phyloP scores from a whole-genome alignment of 2,797 vertebrate species.

The Nasua narica region DNA sequence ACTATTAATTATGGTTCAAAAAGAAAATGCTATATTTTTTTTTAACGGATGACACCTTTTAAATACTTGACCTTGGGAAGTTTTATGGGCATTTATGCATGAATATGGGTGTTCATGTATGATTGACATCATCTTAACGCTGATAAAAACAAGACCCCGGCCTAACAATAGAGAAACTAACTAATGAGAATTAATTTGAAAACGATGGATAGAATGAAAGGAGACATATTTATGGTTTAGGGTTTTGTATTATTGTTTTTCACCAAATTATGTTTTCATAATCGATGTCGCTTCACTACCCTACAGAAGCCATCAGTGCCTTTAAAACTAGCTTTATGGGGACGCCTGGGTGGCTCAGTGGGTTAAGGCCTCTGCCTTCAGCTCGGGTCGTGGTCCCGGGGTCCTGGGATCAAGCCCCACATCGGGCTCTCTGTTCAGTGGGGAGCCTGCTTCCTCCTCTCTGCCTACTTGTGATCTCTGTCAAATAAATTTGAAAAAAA shows the following conservation, averaged over 20 bases:
- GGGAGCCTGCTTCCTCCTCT: too few species aligned
- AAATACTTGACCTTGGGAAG: not conserved
- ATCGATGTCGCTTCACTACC: not conserved
- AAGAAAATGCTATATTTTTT: not conserved
- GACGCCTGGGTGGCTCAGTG: too few species aligned
- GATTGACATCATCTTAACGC: not conserved
- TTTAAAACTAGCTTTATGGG: not conserved
- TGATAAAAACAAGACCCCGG: not conserved
- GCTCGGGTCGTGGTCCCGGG: too few species aligned
- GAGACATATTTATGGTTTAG: not conserved
- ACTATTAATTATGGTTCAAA: not conserved
- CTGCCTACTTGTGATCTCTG: too few species aligned
- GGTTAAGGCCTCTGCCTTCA: too few species aligned
- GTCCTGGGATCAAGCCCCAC: too few species aligned
- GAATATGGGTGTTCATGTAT: not conserved
- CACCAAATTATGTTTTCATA: not conserved
- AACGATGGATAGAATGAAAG: not conserved
- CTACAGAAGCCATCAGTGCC: not conserved
- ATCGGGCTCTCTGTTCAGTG: too few species aligned
- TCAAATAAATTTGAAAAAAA: too few species aligned
- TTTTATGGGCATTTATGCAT: not conserved
- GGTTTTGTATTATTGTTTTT: not conserved
- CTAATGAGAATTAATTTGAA: not conserved
- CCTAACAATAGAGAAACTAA: not conserved
- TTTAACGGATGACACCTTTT: not conserved